Percentiles rank a stretch among this genome's conserved stretches.
Conservation (phyloP, 2,113 vertebrate genomes). For the Planiliza haematocheilus region DNA sequence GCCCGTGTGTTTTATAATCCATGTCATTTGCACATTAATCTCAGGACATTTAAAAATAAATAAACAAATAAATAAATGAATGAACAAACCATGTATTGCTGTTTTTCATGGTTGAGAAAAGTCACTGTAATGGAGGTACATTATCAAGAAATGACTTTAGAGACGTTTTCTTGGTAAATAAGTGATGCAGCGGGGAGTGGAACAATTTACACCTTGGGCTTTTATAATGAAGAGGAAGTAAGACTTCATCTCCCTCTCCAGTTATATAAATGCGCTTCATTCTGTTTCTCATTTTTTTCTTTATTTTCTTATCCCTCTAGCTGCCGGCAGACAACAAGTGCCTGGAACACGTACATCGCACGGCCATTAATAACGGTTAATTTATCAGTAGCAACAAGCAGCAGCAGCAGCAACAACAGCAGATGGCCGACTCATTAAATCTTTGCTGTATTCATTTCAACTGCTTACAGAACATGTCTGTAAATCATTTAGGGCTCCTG, state of each 20-base stretch:
- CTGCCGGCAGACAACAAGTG: conserved; percentile 2
- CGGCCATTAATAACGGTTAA: conserved; percentile 52
- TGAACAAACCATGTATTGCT: too few species aligned
- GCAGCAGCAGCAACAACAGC: conserved; percentile 23
- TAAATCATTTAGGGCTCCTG: conserved; percentile 39
- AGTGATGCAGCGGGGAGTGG: not conserved
- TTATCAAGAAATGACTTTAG: conserved; percentile 8
- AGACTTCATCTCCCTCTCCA: not conserved
- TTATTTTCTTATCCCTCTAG: too few species aligned
- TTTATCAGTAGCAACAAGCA: conserved; percentile 36
- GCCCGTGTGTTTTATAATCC: not conserved
- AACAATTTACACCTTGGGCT: not conserved
- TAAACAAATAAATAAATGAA: too few species aligned
- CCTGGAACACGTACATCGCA: conserved; percentile 26
- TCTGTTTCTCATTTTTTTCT: conserved; percentile 1
- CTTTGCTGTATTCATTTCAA: conserved; percentile 32
- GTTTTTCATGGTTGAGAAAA: conserved; percentile 39
- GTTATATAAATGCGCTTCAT: not conserved
- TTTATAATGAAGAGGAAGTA: conserved; percentile 12
- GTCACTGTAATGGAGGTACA: conserved; percentile 1
- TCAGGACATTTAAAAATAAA: not conserved
- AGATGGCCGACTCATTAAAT: conserved; percentile 47
- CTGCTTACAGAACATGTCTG: conserved; percentile 33
- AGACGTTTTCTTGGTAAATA: not conserved
- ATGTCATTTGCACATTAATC: not conserved